Evolutionary conservation across 2,888 invertebrate species (phyloP), one percentile per base, ranked within the genome.

Genomic region (Tribolium freemani): DNA sequence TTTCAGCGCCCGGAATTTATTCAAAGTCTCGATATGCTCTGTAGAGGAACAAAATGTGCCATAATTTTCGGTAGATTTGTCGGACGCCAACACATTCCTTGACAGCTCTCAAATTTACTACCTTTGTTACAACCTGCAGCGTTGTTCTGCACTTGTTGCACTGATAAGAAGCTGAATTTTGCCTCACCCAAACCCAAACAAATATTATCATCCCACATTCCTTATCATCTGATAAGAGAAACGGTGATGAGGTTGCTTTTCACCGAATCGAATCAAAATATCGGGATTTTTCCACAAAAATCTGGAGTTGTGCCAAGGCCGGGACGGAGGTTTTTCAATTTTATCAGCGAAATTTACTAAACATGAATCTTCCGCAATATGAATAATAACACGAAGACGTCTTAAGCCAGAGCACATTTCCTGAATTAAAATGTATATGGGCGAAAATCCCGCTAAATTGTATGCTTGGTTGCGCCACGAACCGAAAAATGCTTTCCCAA

Each of bases 81-180:
- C 58, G 50, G 58, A 69, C 51, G 51, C 60, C 44, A 53, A 60
- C 58, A 69, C 69, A 53, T 69, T 68, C 51, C 66, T 66, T 45
- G 66, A 66, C 66, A 54, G 45, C 5, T 51, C 51, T 66, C 13
- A 31, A 66, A 66, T 54, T 66, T 66, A 54, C 20, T 26, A 48
- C 45, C 45, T 58, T 58, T 58, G 58, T 58, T 58, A 20, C 30
- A 48, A 61, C 48, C 48, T 48, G 61, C 54, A 54, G 38, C 13
- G 53, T 6, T 21, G 61, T 51, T 63, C 46, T 66, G 54, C 66
- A 66, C 66, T 66, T 66, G 66, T 66, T 66, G 66, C 66, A 66
- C 66, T 54, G 66, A 66, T 66, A 66, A 63, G 63, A 50, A 38
- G 10, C 51, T 9, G n/a, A 26, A 38, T 51, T 26, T 13, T 9